phyloP scores from a whole-genome alignment of 2,888 invertebrate species.

The Tineola bisselliella region DNA sequence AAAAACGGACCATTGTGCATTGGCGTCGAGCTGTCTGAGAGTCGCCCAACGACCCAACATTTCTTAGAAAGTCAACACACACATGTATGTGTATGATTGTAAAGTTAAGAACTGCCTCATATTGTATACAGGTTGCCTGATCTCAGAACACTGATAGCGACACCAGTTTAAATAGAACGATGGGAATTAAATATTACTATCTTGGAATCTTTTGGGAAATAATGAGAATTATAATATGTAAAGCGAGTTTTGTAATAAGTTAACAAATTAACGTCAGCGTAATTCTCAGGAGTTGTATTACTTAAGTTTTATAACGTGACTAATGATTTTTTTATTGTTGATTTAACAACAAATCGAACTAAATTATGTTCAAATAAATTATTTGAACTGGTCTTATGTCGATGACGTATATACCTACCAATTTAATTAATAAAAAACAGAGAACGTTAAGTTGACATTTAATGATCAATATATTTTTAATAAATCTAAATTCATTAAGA shows the following conservation, averaged over 20 bases:
- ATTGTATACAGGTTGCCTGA: background rate
- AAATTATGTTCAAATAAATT: background rate
- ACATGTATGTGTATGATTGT: slow-evolving; percentile 18
- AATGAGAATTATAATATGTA: too few relatives aligned
- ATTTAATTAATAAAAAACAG: background rate
- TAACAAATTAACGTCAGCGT: too few relatives aligned
- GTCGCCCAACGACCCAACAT: slow-evolving; percentile 13
- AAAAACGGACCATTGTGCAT: slow-evolving; percentile 50
- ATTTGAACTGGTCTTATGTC: background rate
- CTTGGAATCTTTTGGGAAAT: too few relatives aligned
- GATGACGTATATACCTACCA: background rate
- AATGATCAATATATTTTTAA: background rate
- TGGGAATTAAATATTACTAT: background rate
- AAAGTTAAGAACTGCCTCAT: background rate
- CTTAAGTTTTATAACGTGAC: background rate
- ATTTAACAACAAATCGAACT: background rate
- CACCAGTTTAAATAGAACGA: background rate
- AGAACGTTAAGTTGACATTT: background rate
- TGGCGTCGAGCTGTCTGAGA: slow-evolving; percentile 62
- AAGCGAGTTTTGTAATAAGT: too few relatives aligned
- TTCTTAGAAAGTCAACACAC: slow-evolving; percentile 15
- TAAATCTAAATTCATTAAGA: background rate
- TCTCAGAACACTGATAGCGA: background rate
- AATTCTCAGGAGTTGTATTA: too few relatives aligned
- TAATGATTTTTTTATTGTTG: background rate